Evolutionary conservation across 2,113 vertebrate genomes (phyloP).

Genomic region (Chinchilla lanigera): DNA sequence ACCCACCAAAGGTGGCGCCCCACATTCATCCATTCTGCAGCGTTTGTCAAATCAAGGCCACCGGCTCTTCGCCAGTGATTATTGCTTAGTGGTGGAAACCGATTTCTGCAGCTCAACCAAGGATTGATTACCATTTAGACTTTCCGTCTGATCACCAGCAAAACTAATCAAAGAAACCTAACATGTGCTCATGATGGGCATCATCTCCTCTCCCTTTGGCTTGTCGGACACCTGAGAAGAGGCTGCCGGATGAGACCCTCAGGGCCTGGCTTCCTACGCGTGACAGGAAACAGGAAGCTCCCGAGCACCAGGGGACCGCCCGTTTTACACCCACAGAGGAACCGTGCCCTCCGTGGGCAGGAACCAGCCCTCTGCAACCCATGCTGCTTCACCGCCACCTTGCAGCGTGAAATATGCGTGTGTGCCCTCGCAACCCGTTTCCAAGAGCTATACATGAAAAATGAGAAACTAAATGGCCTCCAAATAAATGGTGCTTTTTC

Average conservation of each 20-base stretch:
- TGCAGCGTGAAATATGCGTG: conserved; percentile 39
- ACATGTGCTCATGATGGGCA: accelerated
- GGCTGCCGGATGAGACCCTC: accelerated
- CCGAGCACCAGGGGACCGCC: accelerated
- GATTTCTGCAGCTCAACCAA: background rate
- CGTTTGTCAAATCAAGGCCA: conserved; percentile 37
- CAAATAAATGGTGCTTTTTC: conserved; percentile 63
- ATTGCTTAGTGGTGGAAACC: background rate
- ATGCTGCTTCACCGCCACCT: background rate
- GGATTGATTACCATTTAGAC: background rate
- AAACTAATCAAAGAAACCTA: background rate
- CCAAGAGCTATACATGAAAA: conserved; percentile 59
- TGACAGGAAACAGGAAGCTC: accelerated
- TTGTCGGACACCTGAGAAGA: accelerated
- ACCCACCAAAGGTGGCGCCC: conserved; percentile 82
- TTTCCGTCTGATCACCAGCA: background rate
- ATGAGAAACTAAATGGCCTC: conserved; percentile 60
- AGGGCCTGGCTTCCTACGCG: accelerated
- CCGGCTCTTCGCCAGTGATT: background rate
- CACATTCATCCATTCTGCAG: conserved; percentile 80
- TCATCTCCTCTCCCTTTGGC: background rate
- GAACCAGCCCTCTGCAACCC: background rate
- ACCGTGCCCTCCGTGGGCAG: accelerated
- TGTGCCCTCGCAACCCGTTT: conserved; percentile 31
- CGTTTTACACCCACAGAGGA: background rate